Evolutionary conservation across 2,113 vertebrate genomes (phyloP).

Genomic region (Xyrauchen texanus): DNA sequence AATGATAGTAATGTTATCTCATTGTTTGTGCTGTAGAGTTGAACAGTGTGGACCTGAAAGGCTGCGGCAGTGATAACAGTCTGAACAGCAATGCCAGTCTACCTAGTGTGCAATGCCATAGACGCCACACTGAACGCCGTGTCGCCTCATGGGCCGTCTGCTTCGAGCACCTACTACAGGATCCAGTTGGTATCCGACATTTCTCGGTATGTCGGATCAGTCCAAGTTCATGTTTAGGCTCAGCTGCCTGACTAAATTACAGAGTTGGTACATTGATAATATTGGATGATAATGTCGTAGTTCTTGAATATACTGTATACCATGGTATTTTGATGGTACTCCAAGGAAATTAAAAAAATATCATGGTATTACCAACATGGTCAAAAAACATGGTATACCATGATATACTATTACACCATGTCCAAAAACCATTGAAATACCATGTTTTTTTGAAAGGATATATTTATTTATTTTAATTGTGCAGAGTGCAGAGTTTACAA

Average conservation of each 20-base stretch:
- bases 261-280: too few relatives aligned
- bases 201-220: constrained; percentile 82
- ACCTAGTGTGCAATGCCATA: constrained; percentile 86
- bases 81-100: constrained; percentile 96
- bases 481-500: too few relatives aligned
- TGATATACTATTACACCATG: too few relatives aligned
- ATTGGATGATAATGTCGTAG: too few relatives aligned
- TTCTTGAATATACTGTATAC: too few relatives aligned
- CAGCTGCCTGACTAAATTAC: not conserved
- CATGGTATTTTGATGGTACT: too few relatives aligned
- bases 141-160: constrained; percentile 95
- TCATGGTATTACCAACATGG: too few relatives aligned
- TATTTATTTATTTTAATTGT: too few relatives aligned
- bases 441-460: too few relatives aligned
- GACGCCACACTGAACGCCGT: constrained; percentile 81
- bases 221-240: not conserved
- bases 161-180: constrained; percentile 95
- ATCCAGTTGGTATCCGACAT: constrained; percentile 88
- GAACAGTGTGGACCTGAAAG: constrained; percentile 87
- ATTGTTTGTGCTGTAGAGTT: constrained; percentile 76
- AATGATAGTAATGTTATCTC: not conserved
- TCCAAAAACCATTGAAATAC: too few relatives aligned
- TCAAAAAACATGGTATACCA: too few relatives aligned
- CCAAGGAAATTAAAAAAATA: too few relatives aligned
- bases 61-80: constrained; percentile 91